Percentiles rank a stretch among this genome's conserved stretches.
Evolutionary conservation across 2,888 invertebrate genomes (phyloP).

Genomic region (Cerastis rubricosa): DNA sequence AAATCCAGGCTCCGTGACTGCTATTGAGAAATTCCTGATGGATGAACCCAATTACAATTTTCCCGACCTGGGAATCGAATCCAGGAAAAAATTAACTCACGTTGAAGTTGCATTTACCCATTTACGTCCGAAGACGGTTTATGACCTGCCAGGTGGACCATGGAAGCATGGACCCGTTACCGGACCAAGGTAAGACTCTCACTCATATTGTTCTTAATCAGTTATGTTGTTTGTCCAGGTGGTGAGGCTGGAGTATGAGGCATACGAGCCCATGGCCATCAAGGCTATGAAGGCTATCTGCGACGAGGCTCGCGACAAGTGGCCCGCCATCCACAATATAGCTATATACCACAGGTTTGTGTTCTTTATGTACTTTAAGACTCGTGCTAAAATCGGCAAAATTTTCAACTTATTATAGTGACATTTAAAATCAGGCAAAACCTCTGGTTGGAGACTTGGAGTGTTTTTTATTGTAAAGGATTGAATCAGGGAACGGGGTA

Average conservation of each 20-base stretch:
- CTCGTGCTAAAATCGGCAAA: background rate
- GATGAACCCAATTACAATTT: no score
- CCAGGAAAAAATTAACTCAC: no score
- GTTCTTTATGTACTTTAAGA: background rate
- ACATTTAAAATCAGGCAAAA: background rate
- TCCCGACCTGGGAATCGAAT: no score
- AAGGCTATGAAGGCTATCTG: slow-evolving; percentile 96
- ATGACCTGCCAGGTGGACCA: no score
- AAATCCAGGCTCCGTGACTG: no score
- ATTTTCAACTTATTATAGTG: background rate
- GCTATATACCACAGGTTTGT: slow-evolving; percentile 96
- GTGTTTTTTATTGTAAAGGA: background rate
- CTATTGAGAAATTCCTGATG: no score
- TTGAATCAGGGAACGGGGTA: background rate
- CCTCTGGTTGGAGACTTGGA: background rate
- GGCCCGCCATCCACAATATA: slow-evolving; percentile 94
- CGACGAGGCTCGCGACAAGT: slow-evolving; percentile 92
- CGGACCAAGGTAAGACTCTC: no score
- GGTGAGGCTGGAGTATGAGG: slow-evolving; percentile 97
- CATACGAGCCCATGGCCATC: slow-evolving; percentile 97
- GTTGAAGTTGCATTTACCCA: no score
- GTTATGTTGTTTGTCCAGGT: slow-evolving; percentile 89
- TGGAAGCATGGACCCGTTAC: background rate
- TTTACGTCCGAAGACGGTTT: background rate
- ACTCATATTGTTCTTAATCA: background rate